Base-by-base conservation (phyloP, 2,113 vertebrate species). In the Prochilodus magdalenae region DNA sequence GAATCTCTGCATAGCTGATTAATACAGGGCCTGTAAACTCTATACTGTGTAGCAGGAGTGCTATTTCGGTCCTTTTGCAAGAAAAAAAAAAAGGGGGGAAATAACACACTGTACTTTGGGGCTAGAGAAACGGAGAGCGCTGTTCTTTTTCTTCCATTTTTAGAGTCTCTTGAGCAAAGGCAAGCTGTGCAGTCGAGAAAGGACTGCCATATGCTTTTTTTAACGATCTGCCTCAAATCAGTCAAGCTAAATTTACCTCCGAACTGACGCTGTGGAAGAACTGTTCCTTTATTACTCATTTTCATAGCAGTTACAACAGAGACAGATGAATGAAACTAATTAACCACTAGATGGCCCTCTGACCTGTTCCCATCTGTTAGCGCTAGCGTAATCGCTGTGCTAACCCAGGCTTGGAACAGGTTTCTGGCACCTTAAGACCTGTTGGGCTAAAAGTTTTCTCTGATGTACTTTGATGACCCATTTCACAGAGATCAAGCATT, bases 321-420 rank as follows among this genome's bases (percentile, higher is more conserved):
- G 69, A 77, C 60, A 60, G 83, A 73, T 33, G 62, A 82, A 72
- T 73, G 47, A n/a, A 59, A 77, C n/a, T 75, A 60, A 80, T 77
- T 62, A 84, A 81, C 66, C 53, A 74, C 12, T 59, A 6, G 29
- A 67, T 72, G n/a, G 79, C 51, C 75, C 75, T 82, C 77, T 79
- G 74, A 60, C 40, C 47, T 51, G 63, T 20, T 44, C 40, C 27
- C 77, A 73, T 82, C 79, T 84, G 78, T 12, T 80, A 53, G 53
- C 69, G 15, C 5, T 29, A 83, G 47, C 73, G 69, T 65, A 67
- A 60, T 24, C 36, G 60, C 77, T 83, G 29, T 30, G 77, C 60
- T 79, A 80, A 75, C 53, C 53, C 73, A 76, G 77, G 27, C 63
- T 36, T 83, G 72, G 69, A 81, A 76, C 49, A 22, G 77, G 29